Evolutionary conservation across 2,888 invertebrate genomes (phyloP).

Genomic region (Ischnura elegans): DNA sequence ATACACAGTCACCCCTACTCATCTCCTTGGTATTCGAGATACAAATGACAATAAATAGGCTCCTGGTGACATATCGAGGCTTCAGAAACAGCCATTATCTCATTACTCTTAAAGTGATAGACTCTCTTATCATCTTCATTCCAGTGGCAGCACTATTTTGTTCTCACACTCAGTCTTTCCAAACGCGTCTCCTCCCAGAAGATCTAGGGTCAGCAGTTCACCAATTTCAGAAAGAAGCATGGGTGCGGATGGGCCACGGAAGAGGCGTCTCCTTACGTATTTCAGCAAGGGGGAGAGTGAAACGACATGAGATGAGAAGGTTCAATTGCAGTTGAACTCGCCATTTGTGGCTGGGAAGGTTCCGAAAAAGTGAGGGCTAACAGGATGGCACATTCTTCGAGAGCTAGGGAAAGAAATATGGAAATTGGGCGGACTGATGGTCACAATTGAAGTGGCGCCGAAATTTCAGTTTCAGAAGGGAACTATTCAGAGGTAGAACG

Average conservation of each 20-base stretch:
- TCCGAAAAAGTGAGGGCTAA: too few species aligned
- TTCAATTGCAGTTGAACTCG: too few species aligned
- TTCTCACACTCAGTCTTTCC: not conserved
- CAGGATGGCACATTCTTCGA: too few species aligned
- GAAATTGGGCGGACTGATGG: too few species aligned
- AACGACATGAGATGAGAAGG: not conserved
- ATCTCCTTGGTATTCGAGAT: too few species aligned
- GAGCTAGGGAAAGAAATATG: too few species aligned
- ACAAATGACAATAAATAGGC: too few species aligned
- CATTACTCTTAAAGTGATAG: not conserved
- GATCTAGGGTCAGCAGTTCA: not conserved
- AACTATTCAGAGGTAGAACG: too few species aligned
- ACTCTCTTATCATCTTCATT: not conserved
- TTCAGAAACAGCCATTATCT: not conserved
- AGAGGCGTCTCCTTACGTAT: not conserved
- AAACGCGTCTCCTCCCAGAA: not conserved
- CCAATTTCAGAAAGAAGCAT: not conserved
- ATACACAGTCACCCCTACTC: too few species aligned
- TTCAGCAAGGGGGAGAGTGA: not conserved
- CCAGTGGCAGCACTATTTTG: not conserved
- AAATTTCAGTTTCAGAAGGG: too few species aligned
- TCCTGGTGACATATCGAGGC: not conserved
- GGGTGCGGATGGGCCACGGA: not conserved
- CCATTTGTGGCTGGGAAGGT: too few species aligned
- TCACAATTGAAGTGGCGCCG: too few species aligned